A percentile compares a stretch with the other conserved stretches of the same genome.
phyloP scores from a whole-genome alignment of 2,888 invertebrate genomes.

The Lamellibrachia satsuma region DNA sequence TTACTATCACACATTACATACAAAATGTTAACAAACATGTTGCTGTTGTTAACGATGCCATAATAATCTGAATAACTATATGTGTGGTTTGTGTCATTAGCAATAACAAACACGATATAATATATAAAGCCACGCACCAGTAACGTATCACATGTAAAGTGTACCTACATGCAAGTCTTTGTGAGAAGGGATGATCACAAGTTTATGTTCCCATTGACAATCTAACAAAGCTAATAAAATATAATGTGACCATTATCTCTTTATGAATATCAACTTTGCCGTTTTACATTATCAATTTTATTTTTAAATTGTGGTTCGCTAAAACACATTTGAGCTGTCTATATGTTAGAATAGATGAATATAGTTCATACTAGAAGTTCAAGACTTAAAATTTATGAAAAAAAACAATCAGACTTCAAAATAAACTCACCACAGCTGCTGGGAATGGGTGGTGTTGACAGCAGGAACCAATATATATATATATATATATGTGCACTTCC shows the following conservation, averaged over 20 bases:
- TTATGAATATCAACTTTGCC: no score
- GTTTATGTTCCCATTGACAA: no score
- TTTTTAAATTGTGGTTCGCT: no score
- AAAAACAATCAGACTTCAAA: not conserved
- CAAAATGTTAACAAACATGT: not conserved
- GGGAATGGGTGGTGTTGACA: not conserved
- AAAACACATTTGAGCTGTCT: no score
- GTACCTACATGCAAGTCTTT: no score
- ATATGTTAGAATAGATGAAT: no score
- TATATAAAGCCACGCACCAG: not conserved
- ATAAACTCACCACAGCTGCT: not conserved
- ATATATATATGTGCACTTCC: not conserved
- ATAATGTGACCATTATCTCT: no score
- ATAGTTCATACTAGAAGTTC: no score
- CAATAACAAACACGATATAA: not conserved
- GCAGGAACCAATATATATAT: not conserved
- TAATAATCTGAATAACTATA: not conserved
- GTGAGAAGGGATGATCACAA: no score
- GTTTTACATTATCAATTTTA: no score
- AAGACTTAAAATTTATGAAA: not conserved
- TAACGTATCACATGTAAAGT: no score
- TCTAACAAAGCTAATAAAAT: no score
- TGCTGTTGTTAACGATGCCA: not conserved
- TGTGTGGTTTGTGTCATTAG: not conserved
- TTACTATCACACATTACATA: not conserved